Evolutionary conservation across 2,113 vertebrate species (phyloP).

Genomic region (Hippopotamus amphibius): DNA sequence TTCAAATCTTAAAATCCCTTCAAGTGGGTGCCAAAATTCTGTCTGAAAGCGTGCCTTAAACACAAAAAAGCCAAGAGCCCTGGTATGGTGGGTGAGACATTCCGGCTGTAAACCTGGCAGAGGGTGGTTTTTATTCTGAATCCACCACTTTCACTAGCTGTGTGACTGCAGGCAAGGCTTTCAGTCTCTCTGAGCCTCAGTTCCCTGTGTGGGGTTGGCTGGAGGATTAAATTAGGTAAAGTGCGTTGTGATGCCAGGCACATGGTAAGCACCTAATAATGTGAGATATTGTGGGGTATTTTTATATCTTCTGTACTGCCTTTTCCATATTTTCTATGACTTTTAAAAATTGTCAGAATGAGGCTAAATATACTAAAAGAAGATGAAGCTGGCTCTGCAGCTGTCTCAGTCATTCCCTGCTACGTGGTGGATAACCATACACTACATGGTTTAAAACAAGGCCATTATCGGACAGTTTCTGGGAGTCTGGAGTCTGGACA

Average conservation of each 20-base stretch:
- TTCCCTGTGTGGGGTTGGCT: too few species aligned
- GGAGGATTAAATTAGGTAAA: too few species aligned
- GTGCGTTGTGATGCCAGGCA: accelerated
- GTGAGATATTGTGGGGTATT: too few species aligned
- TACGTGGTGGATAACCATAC: background rate
- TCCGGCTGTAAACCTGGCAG: too few species aligned
- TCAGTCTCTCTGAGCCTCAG: background rate
- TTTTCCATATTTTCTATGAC: background rate
- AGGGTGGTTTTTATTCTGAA: background rate
- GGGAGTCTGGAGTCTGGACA: background rate
- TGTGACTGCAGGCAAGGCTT: background rate
- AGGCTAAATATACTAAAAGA: background rate
- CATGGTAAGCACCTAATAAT: accelerated
- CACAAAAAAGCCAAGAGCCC: background rate
- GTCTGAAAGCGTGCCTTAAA: background rate
- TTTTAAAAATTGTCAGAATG: background rate
- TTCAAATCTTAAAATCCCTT: background rate
- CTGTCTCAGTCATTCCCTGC: too few species aligned
- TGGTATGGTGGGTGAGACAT: background rate
- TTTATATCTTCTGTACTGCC: background rate
- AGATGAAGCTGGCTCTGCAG: background rate
- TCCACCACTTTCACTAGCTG: too few species aligned
- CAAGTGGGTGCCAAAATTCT: background rate
- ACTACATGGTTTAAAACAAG: background rate
- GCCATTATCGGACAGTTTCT: background rate